Evolutionary conservation across 1,140 invertebrate species (phyloP), one percentile per base, ranked within the genome.

Genomic region (Cylas formicarius): DNA sequence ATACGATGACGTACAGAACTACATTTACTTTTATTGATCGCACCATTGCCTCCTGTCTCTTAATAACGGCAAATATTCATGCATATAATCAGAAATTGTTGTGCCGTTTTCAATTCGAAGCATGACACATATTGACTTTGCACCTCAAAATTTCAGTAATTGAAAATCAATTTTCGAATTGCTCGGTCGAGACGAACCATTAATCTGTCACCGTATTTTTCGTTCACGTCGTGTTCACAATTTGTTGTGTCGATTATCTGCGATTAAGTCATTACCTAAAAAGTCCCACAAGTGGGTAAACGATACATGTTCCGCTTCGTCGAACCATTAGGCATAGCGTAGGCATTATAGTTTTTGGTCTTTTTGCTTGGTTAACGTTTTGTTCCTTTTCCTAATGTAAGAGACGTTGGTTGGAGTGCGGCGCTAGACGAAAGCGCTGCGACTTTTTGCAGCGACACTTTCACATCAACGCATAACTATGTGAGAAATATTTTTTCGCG

Each of bases 251-350:
- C 43, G 34, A 29, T 13, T 35, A 21, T 31, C 22, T 24, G 38
- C 28, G 44, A 46, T 46, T 46, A 39, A 46, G 44, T 37, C 38
- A 46, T 46, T 46, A 46, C 44, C 36, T 39, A 46, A 46, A 46
- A 46, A 31, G 44, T 33, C 38, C 26, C 27, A 11, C n/a, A 32
- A 39, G 44, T 46, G 26, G 36, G 44, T 46, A 46, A 46, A 46
- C 44, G 44, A 37, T 46, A 46, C 44, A 39, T 46, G 44, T 46
- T 46, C 44, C 40, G 44, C 35, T 46, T 23, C 31, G 20, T 26
- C 40, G 44, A 31, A 18, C 36, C 29, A 46, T 46, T 46, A 22
- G 44, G 34, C 38, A 46, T 39, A 26, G 24, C 34, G 17, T 46
- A 32, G 34, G 34, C 17, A 9, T 24, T n/a, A n/a, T n/a, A 45